phyloP scores from a whole-genome alignment of 2,113 vertebrate genomes.

The Pipa parva region DNA sequence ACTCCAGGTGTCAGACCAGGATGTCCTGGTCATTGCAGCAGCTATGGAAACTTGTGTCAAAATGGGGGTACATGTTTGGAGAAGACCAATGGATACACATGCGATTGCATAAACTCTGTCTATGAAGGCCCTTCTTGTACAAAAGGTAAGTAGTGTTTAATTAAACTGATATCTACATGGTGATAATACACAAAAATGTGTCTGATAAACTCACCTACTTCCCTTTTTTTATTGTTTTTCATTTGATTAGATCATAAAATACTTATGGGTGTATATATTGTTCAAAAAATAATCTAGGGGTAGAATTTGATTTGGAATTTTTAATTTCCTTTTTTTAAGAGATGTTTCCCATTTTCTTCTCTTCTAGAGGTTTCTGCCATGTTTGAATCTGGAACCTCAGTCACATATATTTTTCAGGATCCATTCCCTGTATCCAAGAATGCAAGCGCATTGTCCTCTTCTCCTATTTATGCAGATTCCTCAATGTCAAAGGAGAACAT shows the following conservation, averaged over 20 bases:
- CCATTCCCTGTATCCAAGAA: conserved; percentile 91
- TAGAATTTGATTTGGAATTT: no score
- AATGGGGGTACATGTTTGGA: conserved; percentile 88
- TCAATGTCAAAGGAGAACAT: conserved; percentile 77
- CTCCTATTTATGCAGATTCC: conserved; percentile 73
- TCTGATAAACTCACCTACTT: no score
- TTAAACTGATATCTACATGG: no score
- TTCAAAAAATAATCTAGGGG: no score
- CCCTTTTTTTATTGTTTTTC: no score
- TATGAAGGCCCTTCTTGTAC: conserved; percentile 87
- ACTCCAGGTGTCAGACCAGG: conserved; percentile 84
- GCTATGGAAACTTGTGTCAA: conserved; percentile 84
- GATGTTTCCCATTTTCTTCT: no score
- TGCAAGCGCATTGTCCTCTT: conserved; percentile 69
- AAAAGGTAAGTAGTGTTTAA: conserved; percentile 64
- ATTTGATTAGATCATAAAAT: no score
- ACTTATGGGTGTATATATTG: no score
- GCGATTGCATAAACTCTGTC: conserved; percentile 86
- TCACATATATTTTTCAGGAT: conserved; percentile 91
- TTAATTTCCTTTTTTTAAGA: no score
- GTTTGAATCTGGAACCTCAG: conserved; percentile 81
- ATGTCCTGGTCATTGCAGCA: conserved; percentile 91
- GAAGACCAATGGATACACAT: conserved; percentile 83
- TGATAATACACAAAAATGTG: no score
- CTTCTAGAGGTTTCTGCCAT: conserved; percentile 88